Evolutionary conservation across 2,113 vertebrate genomes (phyloP).

Genomic region (Monarcha castaneiventris): DNA sequence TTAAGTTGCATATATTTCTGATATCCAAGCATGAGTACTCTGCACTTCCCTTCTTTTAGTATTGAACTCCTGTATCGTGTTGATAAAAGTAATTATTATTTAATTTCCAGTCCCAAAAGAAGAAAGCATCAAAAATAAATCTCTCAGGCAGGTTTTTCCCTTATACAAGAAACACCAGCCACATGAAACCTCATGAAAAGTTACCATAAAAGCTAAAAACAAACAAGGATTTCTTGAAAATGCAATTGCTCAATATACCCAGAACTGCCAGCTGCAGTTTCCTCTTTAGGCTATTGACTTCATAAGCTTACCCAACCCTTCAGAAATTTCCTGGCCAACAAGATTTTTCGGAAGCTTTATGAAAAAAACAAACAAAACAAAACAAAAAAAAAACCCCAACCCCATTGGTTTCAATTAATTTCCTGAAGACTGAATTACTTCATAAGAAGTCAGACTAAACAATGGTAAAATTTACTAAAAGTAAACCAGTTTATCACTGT

Average conservation of each 20-base stretch:
- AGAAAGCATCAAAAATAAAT: background rate
- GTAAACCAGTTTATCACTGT: background rate
- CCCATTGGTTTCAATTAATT: background rate
- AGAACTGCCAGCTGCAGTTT: constrained; percentile 31
- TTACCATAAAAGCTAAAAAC: constrained; percentile 37
- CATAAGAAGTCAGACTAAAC: constrained; percentile 16
- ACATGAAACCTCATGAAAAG: background rate
- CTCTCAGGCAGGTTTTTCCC: background rate
- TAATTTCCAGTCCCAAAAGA: background rate
- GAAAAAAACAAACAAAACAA: background rate
- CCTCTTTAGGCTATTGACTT: constrained; percentile 40
- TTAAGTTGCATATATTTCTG: background rate
- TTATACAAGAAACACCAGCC: background rate
- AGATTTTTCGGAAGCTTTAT: background rate
- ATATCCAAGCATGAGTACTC: background rate
- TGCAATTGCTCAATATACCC: constrained; percentile 42
- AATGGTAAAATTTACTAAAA: constrained; percentile 5
- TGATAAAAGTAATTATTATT: background rate
- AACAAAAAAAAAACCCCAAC: too few species aligned
- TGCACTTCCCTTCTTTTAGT: background rate
- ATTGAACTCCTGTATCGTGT: background rate
- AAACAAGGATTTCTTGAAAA: constrained; percentile 45
- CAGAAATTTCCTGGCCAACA: constrained; percentile 51
- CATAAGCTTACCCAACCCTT: constrained; percentile 38
- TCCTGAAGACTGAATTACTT: constrained; percentile 9